Evolutionary conservation across 1,140 invertebrate genomes (phyloP), one percentile per base, ranked within the genome.

Genomic region (Zaprionus lachaisei): DNA sequence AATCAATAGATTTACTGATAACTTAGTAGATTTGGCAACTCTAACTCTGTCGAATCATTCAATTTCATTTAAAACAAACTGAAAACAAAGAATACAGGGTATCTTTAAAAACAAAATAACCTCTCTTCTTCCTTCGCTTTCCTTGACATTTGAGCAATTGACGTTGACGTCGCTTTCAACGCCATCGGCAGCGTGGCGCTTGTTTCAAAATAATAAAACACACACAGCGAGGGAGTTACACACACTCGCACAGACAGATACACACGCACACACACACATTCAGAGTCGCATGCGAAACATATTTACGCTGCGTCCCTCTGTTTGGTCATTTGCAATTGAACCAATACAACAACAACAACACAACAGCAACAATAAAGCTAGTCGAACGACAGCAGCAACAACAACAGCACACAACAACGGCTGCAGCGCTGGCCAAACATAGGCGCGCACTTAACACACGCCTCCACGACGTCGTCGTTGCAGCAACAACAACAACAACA

Each of bases 301-400:
- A 77, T 73, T 63, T 67, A 77, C 75, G 67, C 31, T 68, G 70
- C 63, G 75, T 57, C 63, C 58, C 75, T 77, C 75, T 77, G 75
- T 77, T 77, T 77, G 74, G 74, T 77, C 63, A 77, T 77, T 77
- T 77, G 64, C 75, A 77, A 77, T 77, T 77, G 74, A 77, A 72
- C 74, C 74, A 77, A 77, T 77, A 77, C 74, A 77, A 72, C 74
- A 77, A 77, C 47, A 77, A 77, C 47, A 76, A 58, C 38, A 77
- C 47, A 76, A 41, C 38, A 63, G 15, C 22, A 63, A 15, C 14
- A 34, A 26, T 47, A 41, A 22, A 44, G 37, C 37, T 5, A 15
- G 37, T 38, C 37, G 6, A 44, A n/a, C 41, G n/a, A 6, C 14
- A 54, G 15, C 34, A 58, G 11, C 47, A 61, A n/a, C 44, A 54